Evolutionary conservation across 2,113 vertebrate species (phyloP).

Genomic region (Stegostoma tigrinum): DNA sequence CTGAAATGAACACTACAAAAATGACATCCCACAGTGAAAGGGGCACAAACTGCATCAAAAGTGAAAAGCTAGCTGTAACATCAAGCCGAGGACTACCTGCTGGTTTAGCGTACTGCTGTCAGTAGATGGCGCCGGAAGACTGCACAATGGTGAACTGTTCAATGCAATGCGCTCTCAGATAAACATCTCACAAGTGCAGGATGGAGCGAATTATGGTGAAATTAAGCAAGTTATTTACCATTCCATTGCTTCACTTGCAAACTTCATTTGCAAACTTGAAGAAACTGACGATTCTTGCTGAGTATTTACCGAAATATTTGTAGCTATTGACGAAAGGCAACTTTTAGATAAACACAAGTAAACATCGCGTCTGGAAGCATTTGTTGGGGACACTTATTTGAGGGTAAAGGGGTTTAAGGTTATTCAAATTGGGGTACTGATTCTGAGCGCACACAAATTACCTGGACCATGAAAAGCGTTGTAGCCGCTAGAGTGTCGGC

Average conservation of each 20-base stretch:
- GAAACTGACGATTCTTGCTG: neutral
- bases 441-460: neutral
- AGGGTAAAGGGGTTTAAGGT: neutral
- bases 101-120: neutral
- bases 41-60: neutral
- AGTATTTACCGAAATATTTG: neutral
- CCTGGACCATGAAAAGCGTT: neutral
- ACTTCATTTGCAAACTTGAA: neutral
- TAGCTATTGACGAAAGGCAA: too few relatives aligned
- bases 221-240: neutral
- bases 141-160: neutral
- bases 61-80: neutral
- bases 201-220: neutral
- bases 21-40: neutral
- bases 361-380: neutral
- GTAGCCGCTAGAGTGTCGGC: neutral
- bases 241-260: neutral
- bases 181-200: neutral
- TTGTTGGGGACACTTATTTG: neutral
- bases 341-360: neutral
- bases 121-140: slow-evolving; percentile 26
- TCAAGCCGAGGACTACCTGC: neutral
- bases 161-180: neutral
- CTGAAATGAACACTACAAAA: neutral
- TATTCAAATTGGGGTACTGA: neutral